A percentile compares a stretch with the other conserved stretches of the same genome.
phyloP scores from a whole-genome alignment of 2,797 vertebrate species.

The Pseudopleuronectes americanus region DNA sequence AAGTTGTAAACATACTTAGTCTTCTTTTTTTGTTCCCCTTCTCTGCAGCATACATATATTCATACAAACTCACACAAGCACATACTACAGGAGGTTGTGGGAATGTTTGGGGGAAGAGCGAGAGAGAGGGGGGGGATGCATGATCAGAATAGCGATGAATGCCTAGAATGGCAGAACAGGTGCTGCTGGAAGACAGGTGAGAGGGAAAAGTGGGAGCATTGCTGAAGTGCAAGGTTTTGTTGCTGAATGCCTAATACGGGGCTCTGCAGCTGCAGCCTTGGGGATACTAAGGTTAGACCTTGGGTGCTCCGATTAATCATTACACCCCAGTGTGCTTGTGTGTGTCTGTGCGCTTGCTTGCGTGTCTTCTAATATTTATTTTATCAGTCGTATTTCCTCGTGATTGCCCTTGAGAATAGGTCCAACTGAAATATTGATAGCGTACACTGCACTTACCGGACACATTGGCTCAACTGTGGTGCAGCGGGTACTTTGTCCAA shows the following conservation, averaged over 20 bases:
- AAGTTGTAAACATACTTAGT: conserved; percentile 76
- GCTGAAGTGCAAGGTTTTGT: conserved; percentile 64
- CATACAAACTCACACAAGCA: conserved; percentile 47
- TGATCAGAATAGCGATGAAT: conserved; percentile 77
- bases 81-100: conserved; percentile 47
- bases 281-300: conserved; percentile 63
- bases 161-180: conserved; percentile 62
- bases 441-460: conserved; percentile 10
- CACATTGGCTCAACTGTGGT: conserved; percentile 16
- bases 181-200: conserved; percentile 75
- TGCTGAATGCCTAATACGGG: conserved; percentile 70
- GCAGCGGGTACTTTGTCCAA: conserved; percentile 24
- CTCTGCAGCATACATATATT: conserved; percentile 41
- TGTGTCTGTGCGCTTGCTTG: conserved; percentile 3
- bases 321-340: conserved; percentile 40
- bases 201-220: conserved; percentile 46
- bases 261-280: conserved; percentile 44
- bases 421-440: conserved; percentile 52
- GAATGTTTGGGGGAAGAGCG: conserved; percentile 16
- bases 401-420: conserved; percentile 54
- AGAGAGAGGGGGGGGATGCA: conserved; percentile 43
- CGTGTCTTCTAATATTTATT: conserved; percentile 49
- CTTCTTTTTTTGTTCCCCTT: conserved; percentile 21
- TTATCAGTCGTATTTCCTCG: conserved; percentile 37
- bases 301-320: conserved; percentile 72